phyloP scores from a whole-genome alignment of 2,888 invertebrate species.

The Cremastinae sp. region DNA sequence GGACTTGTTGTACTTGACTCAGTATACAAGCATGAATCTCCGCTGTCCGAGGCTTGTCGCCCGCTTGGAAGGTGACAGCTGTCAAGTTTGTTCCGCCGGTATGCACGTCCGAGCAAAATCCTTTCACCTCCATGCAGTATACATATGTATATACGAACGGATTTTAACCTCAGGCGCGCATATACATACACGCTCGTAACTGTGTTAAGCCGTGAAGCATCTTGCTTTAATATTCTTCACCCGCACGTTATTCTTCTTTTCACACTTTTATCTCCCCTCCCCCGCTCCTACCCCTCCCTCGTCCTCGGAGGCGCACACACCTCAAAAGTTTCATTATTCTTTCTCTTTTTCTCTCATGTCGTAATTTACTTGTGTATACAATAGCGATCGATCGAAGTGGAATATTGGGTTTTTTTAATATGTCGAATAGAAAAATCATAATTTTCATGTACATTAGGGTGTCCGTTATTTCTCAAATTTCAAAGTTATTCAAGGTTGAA shows the following conservation, averaged over 20 bases:
- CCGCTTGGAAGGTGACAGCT: slow-evolving; percentile 78
- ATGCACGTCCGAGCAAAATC: slow-evolving; percentile 61
- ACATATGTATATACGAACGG: neutral
- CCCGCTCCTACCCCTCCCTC: too few species aligned
- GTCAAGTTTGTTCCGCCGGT: slow-evolving; percentile 71
- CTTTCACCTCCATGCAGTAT: slow-evolving; percentile 26
- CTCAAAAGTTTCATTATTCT: slow-evolving; percentile 38
- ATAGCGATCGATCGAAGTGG: too few species aligned
- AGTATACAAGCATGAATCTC: slow-evolving; percentile 75
- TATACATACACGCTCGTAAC: neutral
- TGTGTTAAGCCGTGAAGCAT: slow-evolving; percentile 6
- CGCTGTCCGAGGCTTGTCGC: slow-evolving; percentile 75
- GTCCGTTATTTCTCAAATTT: too few species aligned
- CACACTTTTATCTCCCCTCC: slow-evolving; percentile 1
- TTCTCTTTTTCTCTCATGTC: slow-evolving; percentile 22
- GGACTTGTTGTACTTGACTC: slow-evolving; percentile 33
- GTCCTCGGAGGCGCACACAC: slow-evolving; percentile 34
- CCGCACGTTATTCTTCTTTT: slow-evolving; percentile 16
- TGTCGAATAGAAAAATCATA: too few species aligned
- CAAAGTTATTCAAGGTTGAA: too few species aligned
- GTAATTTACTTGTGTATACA: neutral
- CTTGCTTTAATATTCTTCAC: slow-evolving; percentile 24
- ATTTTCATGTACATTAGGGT: too few species aligned
- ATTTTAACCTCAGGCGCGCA: neutral
- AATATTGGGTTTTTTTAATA: too few species aligned